Percentiles rank a stretch among this genome's conserved stretches.
Evolutionary conservation across 2,113 vertebrate species (phyloP).

Genomic region (Erythrocercus mccallii): DNA sequence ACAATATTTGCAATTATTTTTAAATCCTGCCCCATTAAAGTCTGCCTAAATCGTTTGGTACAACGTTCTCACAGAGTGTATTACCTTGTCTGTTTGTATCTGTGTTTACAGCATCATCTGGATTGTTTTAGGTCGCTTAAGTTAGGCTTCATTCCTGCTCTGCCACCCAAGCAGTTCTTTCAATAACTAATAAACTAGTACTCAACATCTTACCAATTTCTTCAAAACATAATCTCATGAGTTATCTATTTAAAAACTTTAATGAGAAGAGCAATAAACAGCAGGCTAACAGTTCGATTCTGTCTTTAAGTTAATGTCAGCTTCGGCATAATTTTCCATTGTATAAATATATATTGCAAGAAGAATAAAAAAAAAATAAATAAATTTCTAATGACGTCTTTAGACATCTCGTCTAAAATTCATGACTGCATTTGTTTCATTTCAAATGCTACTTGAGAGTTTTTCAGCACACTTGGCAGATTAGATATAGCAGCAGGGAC

Average conservation of each 20-base stretch:
- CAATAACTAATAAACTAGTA: not conserved
- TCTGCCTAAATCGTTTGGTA: not conserved
- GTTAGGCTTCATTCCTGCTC: not conserved
- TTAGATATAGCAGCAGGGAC: constrained; percentile 45
- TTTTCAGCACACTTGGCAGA: constrained; percentile 47
- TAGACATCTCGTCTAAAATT: constrained; percentile 39
- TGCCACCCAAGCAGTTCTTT: not conserved
- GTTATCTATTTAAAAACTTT: not conserved
- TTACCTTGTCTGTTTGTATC: not conserved
- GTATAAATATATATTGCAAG: not conserved
- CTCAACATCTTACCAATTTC: not conserved
- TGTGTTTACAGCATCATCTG: not conserved
- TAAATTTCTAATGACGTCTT: constrained; percentile 1
- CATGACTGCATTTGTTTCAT: constrained; percentile 47
- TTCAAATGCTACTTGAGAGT: constrained; percentile 33
- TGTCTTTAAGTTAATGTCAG: not conserved
- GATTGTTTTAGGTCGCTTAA: not conserved
- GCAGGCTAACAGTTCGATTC: not conserved
- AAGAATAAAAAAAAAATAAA: not conserved
- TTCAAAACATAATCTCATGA: not conserved
- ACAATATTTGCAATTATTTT: not conserved
- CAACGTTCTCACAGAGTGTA: not conserved
- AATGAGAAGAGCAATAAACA: not conserved
- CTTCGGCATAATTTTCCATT: not conserved
- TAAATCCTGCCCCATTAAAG: not conserved